phyloP scores from a whole-genome alignment of 2,113 vertebrate species.

The Catagonus wagneri region DNA sequence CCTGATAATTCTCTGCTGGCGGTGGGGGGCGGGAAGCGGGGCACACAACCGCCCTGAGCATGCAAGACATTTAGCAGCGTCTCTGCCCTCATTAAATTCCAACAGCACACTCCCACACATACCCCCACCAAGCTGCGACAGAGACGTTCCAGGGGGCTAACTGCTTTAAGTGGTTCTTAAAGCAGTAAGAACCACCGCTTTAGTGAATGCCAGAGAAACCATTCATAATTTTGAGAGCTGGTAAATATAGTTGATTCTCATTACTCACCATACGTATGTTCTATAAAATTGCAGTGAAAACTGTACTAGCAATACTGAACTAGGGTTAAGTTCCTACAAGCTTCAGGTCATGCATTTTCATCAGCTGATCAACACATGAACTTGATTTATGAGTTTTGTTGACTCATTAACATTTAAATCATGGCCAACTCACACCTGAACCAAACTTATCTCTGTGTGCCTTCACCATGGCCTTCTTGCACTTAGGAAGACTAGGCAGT shows the following conservation, averaged over 20 bases:
- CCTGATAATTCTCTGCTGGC: not conserved
- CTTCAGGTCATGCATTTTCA: not conserved
- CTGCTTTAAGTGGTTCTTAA: no score
- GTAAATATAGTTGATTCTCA: not conserved
- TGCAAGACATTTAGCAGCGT: not conserved
- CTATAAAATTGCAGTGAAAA: not conserved
- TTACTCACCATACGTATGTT: not conserved
- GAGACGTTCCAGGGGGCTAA: not conserved
- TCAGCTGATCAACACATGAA: not conserved
- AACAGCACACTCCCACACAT: not conserved
- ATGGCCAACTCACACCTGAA: not conserved
- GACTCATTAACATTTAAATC: not conserved
- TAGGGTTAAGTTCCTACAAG: not conserved
- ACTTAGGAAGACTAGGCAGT: not conserved
- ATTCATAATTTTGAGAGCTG: not conserved
- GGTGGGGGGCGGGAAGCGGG: not conserved
- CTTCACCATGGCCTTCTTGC: not conserved
- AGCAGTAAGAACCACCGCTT: not conserved
- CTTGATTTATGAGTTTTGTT: not conserved
- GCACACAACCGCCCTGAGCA: no score
- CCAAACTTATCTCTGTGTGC: not conserved
- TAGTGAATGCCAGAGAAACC: not conserved
- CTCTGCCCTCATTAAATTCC: not conserved
- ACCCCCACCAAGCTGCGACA: fast-evolving
- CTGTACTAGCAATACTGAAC: not conserved